Base-by-base conservation (phyloP, 92 coral and sea anemone species). In the Parazoanthus atlanticus region DNA sequence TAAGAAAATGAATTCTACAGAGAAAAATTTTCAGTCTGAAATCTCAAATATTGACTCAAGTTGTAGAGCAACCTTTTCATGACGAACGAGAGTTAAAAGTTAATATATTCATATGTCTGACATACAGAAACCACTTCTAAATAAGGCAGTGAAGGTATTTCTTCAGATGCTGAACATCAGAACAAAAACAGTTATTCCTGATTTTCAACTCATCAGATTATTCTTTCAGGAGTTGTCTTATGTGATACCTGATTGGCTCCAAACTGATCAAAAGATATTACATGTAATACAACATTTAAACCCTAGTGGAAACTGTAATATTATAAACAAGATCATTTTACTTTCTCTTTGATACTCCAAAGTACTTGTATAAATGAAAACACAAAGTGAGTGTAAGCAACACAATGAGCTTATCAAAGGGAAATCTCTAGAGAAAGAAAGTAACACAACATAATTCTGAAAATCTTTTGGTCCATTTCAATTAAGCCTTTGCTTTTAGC, bases 401-500 rank as follows among this genome's bases (percentile, higher is more conserved):
- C 56, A 82, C 71, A 56, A 61, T 13, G 19, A 32, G 2, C 16
- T n/a, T n/a, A 69, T 16, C 58, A 26, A 46, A 29, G 0, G 15
- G 31, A 84, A 84, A 29, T 84, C 26, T 43, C 78, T 26, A 71
- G 66, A 70, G 1, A 6, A 64, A 15, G 78, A 84, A 65, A 26
- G 58, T 21, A 84, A 6, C 41, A 40, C 16, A 47, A 47, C 43
- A 46, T 41, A 70, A 43, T 46, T 70, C 78, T 17, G 64, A 29
- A 65, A 46, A 43, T 6, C 33, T 71, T 84, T 29, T 34, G 41
- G 49, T 58, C 29, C 69, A 67, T 19, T 84, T 41, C 33, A 70
- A 43, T 69, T 69, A 84, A 84, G 25, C 87, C 38, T 30, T 70
- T 70, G 77, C 58, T 43, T 34, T 70, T 36, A 16, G 47, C 64